A percentile compares a stretch with the other conserved stretches of the same genome.
Conservation (phyloP, 2,113 vertebrate species). For the Dendropsophus ebraccatus region DNA sequence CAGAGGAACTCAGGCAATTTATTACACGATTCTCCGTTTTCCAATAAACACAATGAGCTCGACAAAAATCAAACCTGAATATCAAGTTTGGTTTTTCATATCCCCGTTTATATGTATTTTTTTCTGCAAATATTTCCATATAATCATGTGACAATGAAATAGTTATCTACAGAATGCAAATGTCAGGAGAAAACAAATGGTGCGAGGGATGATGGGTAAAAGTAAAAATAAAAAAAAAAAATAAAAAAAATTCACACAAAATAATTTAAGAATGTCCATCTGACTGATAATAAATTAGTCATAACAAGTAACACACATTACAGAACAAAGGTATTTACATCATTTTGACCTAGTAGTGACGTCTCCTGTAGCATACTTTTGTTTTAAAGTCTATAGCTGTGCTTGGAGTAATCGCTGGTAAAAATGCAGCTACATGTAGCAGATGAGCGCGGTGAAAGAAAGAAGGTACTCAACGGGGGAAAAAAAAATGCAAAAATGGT, state of each 20-base stretch:
- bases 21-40: neutral
- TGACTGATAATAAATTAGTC: constrained; percentile 58
- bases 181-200: constrained; percentile 32
- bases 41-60: neutral
- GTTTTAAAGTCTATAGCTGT: constrained; percentile 65
- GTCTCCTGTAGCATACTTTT: constrained; percentile 65
- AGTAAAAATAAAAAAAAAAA: constrained; percentile 12
- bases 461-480: neutral
- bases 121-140: constrained; percentile 49
- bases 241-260: constrained; percentile 24
- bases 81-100: neutral
- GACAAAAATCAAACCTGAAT: constrained; percentile 12
- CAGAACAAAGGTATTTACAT: constrained; percentile 64
- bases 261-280: constrained; percentile 63
- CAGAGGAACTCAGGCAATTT: neutral
- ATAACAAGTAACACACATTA: constrained; percentile 63
- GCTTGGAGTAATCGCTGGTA: constrained; percentile 64
- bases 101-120: constrained; percentile 45
- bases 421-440: constrained; percentile 59
- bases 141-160: constrained; percentile 38
- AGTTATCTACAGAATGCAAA: constrained; percentile 41
- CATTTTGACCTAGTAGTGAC: constrained; percentile 61
- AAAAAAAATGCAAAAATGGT: neutral
- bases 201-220: constrained; percentile 12
- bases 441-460: constrained; percentile 61